These are phyloP conservation scores for Petrosia ficiformis DNA, from an alignment of 37 sponge, comb jelly and placozoan species.

Conservation along the genomic window DNA sequence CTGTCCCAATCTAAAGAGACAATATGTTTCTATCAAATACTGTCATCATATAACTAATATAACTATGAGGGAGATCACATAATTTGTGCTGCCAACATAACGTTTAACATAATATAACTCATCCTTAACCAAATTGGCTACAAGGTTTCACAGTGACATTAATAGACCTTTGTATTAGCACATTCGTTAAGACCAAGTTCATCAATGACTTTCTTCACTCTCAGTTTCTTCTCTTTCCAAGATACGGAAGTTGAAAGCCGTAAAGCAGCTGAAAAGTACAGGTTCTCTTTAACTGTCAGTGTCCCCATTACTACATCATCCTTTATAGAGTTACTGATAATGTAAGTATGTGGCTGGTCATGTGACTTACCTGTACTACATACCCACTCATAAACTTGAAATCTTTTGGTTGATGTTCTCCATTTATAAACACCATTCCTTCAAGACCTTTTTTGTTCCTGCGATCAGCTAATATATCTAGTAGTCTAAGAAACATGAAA, in stretches of 20 bases:
- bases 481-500: slow-evolving; percentile 32
- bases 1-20: slow-evolving; percentile 56
- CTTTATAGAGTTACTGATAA: slow-evolving; percentile 10
- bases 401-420: slow-evolving; percentile 38
- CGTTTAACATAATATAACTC: not conserved
- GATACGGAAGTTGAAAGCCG: slow-evolving; percentile 32
- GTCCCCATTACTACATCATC: slow-evolving; percentile 70
- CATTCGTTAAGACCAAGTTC: slow-evolving; percentile 60
- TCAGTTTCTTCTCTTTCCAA: slow-evolving; percentile 17
- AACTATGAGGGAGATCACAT: not conserved
- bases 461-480: slow-evolving; percentile 75
- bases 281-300: slow-evolving; percentile 69
- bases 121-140: not conserved
- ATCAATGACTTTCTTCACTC: slow-evolving; percentile 62
- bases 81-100: not conserved
- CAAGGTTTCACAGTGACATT: not conserved
- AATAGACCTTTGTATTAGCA: slow-evolving; percentile 50
- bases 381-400: slow-evolving; percentile 69
- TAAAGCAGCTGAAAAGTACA: slow-evolving; percentile 66
- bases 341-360: not conserved
- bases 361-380: slow-evolving; percentile 56
- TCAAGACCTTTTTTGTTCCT: slow-evolving; percentile 21
- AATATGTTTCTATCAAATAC: not conserved
- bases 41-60: not conserved
- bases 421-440: slow-evolving; percentile 57